Evolutionary conservation across 2,888 invertebrate genomes (phyloP).

Genomic region (Pseudococcus viburni): DNA sequence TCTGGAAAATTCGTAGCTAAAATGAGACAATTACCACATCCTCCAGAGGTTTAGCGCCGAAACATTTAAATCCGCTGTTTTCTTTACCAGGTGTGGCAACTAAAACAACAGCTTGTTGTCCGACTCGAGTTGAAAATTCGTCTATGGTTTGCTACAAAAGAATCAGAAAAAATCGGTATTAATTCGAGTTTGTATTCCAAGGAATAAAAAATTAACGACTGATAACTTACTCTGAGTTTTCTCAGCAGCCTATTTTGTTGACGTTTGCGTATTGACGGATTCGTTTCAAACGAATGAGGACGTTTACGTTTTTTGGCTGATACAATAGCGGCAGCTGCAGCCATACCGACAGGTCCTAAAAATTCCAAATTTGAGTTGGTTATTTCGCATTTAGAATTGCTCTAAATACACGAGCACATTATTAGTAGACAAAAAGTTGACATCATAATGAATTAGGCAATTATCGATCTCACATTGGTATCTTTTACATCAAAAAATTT

Average conservation of each 20-base stretch:
- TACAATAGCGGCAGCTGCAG: slow-evolving; percentile 96
- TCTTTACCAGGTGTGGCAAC: slow-evolving; percentile 97
- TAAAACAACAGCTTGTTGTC: slow-evolving; percentile 96
- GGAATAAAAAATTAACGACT: slow-evolving; percentile 9
- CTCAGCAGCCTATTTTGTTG: slow-evolving; percentile 94
- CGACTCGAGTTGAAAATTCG: slow-evolving; percentile 96
- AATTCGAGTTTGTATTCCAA: slow-evolving; percentile 15
- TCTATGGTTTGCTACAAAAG: slow-evolving; percentile 88
- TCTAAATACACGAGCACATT: no score
- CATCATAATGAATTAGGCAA: neutral
- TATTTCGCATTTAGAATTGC: neutral
- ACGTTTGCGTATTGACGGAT: slow-evolving; percentile 94
- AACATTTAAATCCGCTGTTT: slow-evolving; percentile 95
- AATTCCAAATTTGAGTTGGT: slow-evolving; percentile 54
- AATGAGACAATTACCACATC: slow-evolving; percentile 79
- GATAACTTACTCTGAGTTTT: slow-evolving; percentile 79
- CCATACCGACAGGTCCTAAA: slow-evolving; percentile 92
- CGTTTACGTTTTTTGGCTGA: slow-evolving; percentile 95
- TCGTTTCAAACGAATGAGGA: slow-evolving; percentile 96
- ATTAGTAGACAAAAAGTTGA: neutral
- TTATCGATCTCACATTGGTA: neutral
- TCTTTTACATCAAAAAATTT: neutral
- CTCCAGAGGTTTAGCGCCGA: slow-evolving; percentile 96
- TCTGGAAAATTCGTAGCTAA: neutral
- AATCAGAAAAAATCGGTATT: slow-evolving; percentile 58